Evolutionary conservation across 1,140 invertebrate genomes (phyloP), one percentile per base, ranked within the genome.

Genomic region (Sinella curviseta): DNA sequence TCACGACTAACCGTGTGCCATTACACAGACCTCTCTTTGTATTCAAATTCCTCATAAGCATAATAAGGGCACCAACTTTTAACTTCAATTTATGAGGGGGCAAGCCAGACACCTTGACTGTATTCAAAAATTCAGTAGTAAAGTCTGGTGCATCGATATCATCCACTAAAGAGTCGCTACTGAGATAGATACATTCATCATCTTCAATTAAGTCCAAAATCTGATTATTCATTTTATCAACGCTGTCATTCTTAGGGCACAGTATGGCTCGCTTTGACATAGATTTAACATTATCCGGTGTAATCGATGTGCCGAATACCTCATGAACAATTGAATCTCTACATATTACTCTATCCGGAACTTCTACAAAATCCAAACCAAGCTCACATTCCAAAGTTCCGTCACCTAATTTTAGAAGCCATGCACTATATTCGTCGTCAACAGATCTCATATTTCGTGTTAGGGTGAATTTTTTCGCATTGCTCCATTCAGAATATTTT

Each of bases 41-140:
- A 80, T 86, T 80, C 2, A 88, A 26, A 81, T 88, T 88, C 48
- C 87, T 26, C 0, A 89, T 76, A 12, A 88, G 78, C 75, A 88
- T 88, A 1, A 88, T 79, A 24, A 83, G 80, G 2, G 79, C 33
- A 12, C 86, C 85, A 33, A 83, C 54, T 84, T 88, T 89, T 12
- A 89, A 77, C 30, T 76, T 77, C 8, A 89, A 80, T 78, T 82
- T 82, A 81, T 88, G 87, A 24, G 85, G 85, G 14, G 88, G 87
- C 16, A 86, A 33, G 1, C 87, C 86, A 36, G 85, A 82, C 20
- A 84, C 83, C 14, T 83, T 84, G 20, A 86, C 65, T 8, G 81
- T 80, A 81, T 88, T 85, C 16, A 88, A 67, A 84, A 85, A 85
- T 82, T 88, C 87, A 14, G 82, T 65, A 8, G 86, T 85, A 80